Evolutionary conservation across 2,797 vertebrate genomes (phyloP).

Genomic region (Tragelaphus eurycerus): DNA sequence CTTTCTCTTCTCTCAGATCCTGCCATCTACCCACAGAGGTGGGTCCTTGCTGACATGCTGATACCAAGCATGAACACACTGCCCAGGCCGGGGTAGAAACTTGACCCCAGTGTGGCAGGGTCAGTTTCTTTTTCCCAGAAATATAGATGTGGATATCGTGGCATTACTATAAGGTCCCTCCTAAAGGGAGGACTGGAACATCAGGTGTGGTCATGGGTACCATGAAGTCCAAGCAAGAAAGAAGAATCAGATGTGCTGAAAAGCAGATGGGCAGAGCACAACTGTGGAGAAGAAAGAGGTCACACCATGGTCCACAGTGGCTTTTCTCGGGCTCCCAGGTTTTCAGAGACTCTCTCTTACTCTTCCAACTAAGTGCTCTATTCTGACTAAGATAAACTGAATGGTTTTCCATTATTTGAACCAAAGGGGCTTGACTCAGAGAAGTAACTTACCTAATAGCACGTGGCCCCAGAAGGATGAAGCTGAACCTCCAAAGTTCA

Average conservation of each 20-base stretch:
- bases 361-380: not conserved
- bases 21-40: not conserved
- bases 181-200: not conserved
- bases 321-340: not conserved
- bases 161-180: not conserved
- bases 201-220: not conserved
- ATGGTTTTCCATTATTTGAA: not conserved
- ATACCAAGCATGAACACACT: no score
- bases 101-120: not conserved
- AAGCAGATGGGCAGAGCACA: not conserved
- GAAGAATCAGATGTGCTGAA: not conserved
- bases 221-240: not conserved
- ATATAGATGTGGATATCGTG: not conserved
- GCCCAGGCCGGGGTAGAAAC: not conserved
- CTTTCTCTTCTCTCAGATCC: not conserved
- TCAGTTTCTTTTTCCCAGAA: not conserved
- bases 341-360: not conserved
- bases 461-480: not conserved
- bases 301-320: rapidly evolving
- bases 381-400: not conserved
- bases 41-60: not conserved
- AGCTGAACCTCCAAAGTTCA: not conserved
- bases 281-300: not conserved
- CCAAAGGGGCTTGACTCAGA: not conserved
- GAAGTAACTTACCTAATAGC: not conserved